Conservation (phyloP, 2,113 vertebrate genomes). For the Hemiscyllium ocellatum region DNA sequence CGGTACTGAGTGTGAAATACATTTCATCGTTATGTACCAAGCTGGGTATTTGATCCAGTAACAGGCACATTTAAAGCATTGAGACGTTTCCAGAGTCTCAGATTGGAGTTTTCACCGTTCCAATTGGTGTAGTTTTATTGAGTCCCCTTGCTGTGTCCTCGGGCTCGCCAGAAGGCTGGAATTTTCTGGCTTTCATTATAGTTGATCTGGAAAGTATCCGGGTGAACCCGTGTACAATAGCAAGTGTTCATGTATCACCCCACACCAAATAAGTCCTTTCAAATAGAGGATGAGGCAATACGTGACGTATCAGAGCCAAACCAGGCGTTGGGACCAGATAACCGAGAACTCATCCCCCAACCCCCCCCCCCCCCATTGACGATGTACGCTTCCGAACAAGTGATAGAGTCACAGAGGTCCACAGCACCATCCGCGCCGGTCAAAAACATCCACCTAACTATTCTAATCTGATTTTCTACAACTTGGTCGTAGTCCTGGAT, state of each 20-base stretch:
- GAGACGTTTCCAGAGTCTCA: not conserved
- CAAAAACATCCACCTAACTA: no score
- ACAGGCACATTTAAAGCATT: not conserved
- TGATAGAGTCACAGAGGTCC: no score
- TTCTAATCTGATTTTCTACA: no score
- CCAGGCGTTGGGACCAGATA: no score
- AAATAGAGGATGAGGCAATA: not conserved
- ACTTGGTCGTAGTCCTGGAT: no score
- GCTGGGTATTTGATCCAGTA: not conserved
- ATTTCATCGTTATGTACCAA: not conserved
- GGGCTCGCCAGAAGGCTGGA: not conserved
- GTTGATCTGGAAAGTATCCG: not conserved
- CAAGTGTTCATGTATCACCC: not conserved
- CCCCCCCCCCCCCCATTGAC: no score
- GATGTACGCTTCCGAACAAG: no score
- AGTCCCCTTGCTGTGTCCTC: not conserved
- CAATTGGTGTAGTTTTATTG: not conserved
- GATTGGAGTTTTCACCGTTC: not conserved
- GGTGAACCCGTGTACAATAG: no score
- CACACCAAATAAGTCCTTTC: not conserved
- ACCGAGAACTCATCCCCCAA: no score
- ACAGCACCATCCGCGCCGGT: no score
- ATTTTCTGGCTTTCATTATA: slow-evolving; percentile 20
- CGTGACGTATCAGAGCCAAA: not conserved
- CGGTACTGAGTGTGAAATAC: no score